phyloP scores from a whole-genome alignment of 2,797 vertebrate species.

The Oreochromis grahami region DNA sequence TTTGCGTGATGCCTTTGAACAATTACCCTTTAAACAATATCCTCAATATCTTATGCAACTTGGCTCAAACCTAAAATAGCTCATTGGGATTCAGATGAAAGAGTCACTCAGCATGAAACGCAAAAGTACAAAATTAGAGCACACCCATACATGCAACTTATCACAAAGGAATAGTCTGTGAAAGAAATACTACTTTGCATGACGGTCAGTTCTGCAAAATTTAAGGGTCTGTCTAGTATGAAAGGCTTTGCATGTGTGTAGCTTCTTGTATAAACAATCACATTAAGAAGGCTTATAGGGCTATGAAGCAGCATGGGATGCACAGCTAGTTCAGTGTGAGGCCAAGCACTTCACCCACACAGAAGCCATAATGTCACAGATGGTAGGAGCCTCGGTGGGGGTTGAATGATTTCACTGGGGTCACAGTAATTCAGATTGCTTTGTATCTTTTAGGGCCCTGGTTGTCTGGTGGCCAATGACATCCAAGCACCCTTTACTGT shows the following conservation, averaged over 20 bases:
- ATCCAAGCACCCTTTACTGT: conserved; percentile 9
- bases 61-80: conserved; percentile 41
- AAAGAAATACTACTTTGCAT: background rate
- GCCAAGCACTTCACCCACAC: conserved; percentile 57
- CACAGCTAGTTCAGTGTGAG: conserved; percentile 52
- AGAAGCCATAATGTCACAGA: conserved; percentile 62
- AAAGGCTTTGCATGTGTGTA: background rate
- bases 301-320: conserved; percentile 44
- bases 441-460: conserved; percentile 29
- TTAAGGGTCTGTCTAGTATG: background rate
- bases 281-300: conserved; percentile 31
- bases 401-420: conserved; percentile 44
- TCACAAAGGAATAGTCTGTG: background rate
- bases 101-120: background rate
- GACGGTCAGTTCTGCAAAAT: background rate
- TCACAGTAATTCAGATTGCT: conserved; percentile 40
- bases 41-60: conserved; percentile 4
- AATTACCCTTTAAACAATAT: conserved; percentile 14
- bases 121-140: conserved; percentile 6
- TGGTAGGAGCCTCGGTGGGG: conserved; percentile 46
- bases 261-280: conserved; percentile 12
- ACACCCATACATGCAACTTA: background rate
- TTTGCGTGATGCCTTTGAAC: conserved; percentile 1
- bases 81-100: conserved; percentile 35
- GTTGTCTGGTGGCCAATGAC: conserved; percentile 25